These are phyloP conservation scores for Tor tambroides DNA, from an alignment of 2,113 vertebrate genomes.

Conservation along the genomic window DNA sequence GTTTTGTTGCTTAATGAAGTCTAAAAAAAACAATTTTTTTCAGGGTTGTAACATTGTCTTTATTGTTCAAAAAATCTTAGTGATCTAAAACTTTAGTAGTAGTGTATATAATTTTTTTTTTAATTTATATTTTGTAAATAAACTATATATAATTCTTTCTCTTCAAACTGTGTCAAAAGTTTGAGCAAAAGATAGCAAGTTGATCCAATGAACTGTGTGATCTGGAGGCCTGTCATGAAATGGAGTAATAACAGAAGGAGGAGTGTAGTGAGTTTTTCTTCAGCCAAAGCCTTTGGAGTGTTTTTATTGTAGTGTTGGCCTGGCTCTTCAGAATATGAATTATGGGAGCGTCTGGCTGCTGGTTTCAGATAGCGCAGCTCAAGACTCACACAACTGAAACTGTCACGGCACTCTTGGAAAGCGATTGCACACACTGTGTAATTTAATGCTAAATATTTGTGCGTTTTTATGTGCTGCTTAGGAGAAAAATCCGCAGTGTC, in stretches of 20 bases:
- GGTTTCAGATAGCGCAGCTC: conserved; percentile 26
- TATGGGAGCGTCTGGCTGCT: conserved; percentile 42
- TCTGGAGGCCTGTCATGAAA: conserved; percentile 45
- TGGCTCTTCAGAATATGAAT: conserved; percentile 50
- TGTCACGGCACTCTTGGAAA: conserved; percentile 2
- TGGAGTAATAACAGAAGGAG: conserved; percentile 33
- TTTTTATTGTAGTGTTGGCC: conserved; percentile 50
- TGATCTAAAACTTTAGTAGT: background rate
- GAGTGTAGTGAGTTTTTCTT: conserved; percentile 45
- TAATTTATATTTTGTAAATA: background rate
- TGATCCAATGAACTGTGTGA: conserved; percentile 58
- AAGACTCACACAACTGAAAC: background rate
- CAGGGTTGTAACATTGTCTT: background rate
- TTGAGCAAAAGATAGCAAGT: background rate
- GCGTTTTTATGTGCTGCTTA: background rate
- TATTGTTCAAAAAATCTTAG: background rate
- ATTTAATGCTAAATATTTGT: conserved; percentile 24
- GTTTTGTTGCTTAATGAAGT: background rate
- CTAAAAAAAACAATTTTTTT: background rate
- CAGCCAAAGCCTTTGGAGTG: conserved; percentile 20
- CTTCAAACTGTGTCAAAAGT: background rate
- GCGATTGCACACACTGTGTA: background rate
- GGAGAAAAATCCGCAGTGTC: background rate
- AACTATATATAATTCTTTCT: background rate
- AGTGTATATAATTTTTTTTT: background rate